A percentile compares a stretch with the other conserved stretches of the same genome.
These are phyloP conservation scores for Panagrolaimus sp. DNA, from an alignment of 1,140 invertebrate genomes.

Conservation along the genomic window DNA sequence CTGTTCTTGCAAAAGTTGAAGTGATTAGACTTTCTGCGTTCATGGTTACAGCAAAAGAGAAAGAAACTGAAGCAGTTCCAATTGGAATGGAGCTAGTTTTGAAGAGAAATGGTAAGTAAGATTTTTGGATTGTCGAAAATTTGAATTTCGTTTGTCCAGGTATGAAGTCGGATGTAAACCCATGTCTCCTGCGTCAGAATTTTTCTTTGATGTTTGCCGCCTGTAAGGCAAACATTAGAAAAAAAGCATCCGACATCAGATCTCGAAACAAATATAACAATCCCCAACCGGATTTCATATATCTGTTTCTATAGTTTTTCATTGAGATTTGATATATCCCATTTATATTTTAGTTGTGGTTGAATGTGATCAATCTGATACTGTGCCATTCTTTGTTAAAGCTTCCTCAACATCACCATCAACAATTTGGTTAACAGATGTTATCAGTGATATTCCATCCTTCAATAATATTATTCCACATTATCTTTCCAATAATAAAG, in stretches of 20 bases:
- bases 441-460: constrained; percentile 2
- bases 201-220: neutral
- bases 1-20: constrained; percentile 23
- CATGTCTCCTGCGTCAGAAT: too few species aligned
- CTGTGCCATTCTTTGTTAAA: constrained; percentile 9
- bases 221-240: too few species aligned
- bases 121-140: too few species aligned
- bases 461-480: constrained; percentile 6
- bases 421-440: constrained; percentile 4
- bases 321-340: neutral
- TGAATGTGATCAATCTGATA: constrained; percentile 14
- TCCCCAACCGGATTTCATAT: too few species aligned
- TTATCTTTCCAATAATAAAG: neutral
- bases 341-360: neutral
- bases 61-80: neutral
- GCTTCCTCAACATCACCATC: neutral
- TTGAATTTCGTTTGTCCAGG: too few species aligned
- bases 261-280: too few species aligned
- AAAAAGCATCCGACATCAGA: too few species aligned
- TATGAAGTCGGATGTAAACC: too few species aligned
- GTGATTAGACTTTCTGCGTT: neutral
- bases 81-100: neutral
- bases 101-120: neutral
- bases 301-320: too few species aligned
- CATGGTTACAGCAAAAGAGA: neutral